Evolutionary conservation across 2,113 vertebrate genomes (phyloP).

Genomic region (Grallaria varia): DNA sequence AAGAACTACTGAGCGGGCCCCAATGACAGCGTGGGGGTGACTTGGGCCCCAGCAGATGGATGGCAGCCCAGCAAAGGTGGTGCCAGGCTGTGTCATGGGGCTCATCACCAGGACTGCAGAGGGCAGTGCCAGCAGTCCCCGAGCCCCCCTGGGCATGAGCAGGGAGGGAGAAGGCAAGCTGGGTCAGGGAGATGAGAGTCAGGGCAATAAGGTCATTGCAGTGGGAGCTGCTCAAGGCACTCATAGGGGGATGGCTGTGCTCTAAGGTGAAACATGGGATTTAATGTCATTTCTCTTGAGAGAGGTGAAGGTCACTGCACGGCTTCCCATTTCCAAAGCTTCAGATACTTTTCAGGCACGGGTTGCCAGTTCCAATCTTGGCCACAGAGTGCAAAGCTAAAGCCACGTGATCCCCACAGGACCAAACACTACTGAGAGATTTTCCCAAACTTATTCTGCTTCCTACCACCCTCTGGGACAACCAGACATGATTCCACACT

Average conservation of each 20-base stretch:
- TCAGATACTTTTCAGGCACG: neutral
- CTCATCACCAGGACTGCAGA: neutral
- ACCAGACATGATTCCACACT: neutral
- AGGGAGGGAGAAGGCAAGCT: neutral
- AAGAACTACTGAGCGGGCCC: neutral
- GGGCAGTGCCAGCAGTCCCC: neutral
- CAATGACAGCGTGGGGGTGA: fast-evolving
- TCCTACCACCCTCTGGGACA: neutral
- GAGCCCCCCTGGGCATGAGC: neutral
- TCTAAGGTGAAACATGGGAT: neutral
- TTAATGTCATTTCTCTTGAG: neutral
- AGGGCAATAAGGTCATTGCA: constrained; percentile 35
- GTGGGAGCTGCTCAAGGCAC: neutral
- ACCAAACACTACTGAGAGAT: neutral
- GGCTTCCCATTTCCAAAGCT: neutral
- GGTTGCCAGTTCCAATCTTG: neutral
- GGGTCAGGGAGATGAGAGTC: constrained; percentile 27
- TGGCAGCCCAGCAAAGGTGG: neutral
- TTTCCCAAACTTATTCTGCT: neutral
- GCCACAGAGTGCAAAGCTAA: neutral
- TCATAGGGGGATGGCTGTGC: neutral
- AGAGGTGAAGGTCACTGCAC: neutral
- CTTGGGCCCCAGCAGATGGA: neutral
- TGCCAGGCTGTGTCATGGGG: neutral
- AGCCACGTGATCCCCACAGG: neutral